These are phyloP conservation scores for Ornithorhynchus anatinus DNA, from an alignment of 2,113 vertebrate species.

Conservation along the genomic window DNA sequence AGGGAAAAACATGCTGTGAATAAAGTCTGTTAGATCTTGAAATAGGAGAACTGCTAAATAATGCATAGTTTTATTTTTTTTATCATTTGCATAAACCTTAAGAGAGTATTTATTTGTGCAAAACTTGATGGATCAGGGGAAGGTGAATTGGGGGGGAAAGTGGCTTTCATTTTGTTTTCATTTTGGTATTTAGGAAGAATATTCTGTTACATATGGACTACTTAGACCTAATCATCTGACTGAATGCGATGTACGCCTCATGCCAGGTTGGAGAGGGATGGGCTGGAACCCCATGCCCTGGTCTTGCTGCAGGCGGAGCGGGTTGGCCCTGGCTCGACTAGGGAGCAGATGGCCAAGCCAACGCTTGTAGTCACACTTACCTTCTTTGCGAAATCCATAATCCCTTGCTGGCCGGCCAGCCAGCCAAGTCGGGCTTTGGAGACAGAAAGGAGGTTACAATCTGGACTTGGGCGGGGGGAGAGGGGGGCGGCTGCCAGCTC, in stretches of 20 bases:
- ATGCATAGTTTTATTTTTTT: slow-evolving; percentile 89
- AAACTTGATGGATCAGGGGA: slow-evolving; percentile 83
- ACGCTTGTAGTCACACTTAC: slow-evolving; percentile 99
- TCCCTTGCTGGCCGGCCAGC: slow-evolving; percentile 98
- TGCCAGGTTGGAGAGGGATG: slow-evolving; percentile 93
- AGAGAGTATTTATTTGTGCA: slow-evolving; percentile 89
- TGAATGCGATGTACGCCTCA: slow-evolving; percentile 95
- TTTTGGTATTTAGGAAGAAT: slow-evolving; percentile 91
- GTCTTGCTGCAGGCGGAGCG: slow-evolving; percentile 99
- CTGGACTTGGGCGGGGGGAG: slow-evolving; percentile 93
- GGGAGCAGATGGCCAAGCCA: slow-evolving; percentile 99
- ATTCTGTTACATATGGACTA: slow-evolving; percentile 99
- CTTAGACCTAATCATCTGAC: slow-evolving; percentile 99
- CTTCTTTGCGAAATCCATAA: slow-evolving; percentile 99
- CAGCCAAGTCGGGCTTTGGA: slow-evolving; percentile 99
- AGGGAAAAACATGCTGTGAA: slow-evolving; percentile 89
- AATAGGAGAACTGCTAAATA: slow-evolving; percentile 88
- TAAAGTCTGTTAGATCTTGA: slow-evolving; percentile 90
- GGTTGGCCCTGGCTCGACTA: slow-evolving; percentile 98
- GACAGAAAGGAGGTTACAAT: slow-evolving; percentile 99
- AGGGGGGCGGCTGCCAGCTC: slow-evolving; percentile 97
- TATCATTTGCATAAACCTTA: slow-evolving; percentile 87
- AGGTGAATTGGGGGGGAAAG: slow-evolving; percentile 79
- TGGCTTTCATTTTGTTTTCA: slow-evolving; percentile 88
- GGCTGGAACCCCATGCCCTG: slow-evolving; percentile 94